These are phyloP conservation scores for Babylonia areolata DNA, from an alignment of 1,140 invertebrate species.

Conservation along the genomic window DNA sequence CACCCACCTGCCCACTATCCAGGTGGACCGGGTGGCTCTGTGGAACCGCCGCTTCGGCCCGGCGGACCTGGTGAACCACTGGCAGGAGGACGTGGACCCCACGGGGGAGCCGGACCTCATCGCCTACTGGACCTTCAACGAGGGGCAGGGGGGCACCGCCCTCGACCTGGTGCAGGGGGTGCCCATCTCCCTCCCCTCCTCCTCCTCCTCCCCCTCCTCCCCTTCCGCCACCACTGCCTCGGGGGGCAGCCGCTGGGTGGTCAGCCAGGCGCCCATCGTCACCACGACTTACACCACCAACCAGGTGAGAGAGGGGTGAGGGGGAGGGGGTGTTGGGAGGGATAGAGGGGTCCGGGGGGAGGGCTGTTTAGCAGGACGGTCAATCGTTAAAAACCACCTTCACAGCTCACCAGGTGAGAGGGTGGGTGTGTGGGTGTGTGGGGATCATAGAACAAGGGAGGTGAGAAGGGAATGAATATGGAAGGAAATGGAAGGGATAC, in stretches of 20 bases:
- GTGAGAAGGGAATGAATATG: no score
- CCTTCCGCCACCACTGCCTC: not conserved
- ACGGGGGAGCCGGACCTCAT: not conserved
- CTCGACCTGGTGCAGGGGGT: not conserved
- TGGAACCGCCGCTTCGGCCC: slow-evolving; percentile 1
- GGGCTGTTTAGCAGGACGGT: no score
- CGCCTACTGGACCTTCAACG: slow-evolving; percentile 5
- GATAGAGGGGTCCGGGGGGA: no score
- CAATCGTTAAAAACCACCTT: no score
- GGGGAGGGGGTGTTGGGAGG: no score
- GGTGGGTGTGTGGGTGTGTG: no score
- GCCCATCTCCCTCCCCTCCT: not conserved
- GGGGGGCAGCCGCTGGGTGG: not conserved
- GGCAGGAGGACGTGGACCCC: slow-evolving; percentile 3
- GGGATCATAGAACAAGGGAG: no score
- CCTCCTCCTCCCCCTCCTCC: not conserved
- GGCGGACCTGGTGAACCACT: slow-evolving; percentile 3
- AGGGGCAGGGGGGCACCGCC: not conserved
- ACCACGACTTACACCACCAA: not conserved
- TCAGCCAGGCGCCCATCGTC: slow-evolving; percentile 1
- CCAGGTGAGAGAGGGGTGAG: not conserved
- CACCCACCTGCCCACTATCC: not conserved
- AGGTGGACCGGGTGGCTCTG: slow-evolving; percentile 12
- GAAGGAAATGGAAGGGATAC: no score
- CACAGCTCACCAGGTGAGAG: no score